phyloP scores from a whole-genome alignment of 2,797 vertebrate genomes.

The Meda fulgida region DNA sequence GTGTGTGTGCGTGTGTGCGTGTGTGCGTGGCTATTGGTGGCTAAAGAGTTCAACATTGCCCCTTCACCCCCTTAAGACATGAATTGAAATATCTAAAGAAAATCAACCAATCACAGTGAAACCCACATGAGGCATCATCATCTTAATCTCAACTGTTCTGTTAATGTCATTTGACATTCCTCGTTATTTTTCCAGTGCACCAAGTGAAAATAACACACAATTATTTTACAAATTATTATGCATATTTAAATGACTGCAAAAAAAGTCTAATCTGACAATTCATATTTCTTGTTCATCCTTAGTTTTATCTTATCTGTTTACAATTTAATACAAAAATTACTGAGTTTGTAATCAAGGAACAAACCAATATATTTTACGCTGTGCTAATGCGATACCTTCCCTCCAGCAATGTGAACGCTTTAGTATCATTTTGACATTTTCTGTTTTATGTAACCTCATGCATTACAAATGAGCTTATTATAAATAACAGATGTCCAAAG shows the following conservation, averaged over 20 bases:
- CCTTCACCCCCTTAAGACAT: neutral
- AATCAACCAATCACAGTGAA: too few relatives aligned
- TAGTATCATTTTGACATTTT: conserved; percentile 69
- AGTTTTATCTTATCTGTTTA: neutral
- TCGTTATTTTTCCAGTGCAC: neutral
- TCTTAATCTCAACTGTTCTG: neutral
- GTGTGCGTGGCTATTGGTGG: neutral
- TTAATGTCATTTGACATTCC: neutral
- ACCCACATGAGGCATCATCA: neutral
- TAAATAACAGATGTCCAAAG: conserved; percentile 72
- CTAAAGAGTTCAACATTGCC: neutral
- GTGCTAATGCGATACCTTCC: conserved; percentile 59
- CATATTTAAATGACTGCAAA: neutral
- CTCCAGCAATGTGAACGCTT: conserved; percentile 43
- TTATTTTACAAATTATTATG: neutral
- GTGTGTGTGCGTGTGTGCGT: too few relatives aligned
- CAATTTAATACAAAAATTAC: neutral
- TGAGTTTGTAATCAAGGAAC: neutral
- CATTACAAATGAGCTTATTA: conserved; percentile 72
- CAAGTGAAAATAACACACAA: neutral
- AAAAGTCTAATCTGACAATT: neutral
- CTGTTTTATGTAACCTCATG: conserved; percentile 70
- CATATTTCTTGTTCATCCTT: neutral
- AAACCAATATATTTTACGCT: conserved; percentile 50
- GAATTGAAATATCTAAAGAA: neutral